phyloP scores from a whole-genome alignment of 2,797 vertebrate species.

The Poeciliopsis infans region DNA sequence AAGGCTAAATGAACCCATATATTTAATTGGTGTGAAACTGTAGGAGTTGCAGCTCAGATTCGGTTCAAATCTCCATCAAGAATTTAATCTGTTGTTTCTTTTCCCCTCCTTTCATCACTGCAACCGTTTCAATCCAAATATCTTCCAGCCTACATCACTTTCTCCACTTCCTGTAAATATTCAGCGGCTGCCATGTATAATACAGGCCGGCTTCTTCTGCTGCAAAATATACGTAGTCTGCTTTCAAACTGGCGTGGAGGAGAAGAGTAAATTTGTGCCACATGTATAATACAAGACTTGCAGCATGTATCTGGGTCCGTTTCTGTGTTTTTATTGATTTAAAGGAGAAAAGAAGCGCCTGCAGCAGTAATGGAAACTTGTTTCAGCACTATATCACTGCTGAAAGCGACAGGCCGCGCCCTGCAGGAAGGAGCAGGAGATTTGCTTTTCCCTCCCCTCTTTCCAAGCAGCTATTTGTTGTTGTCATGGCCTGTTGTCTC shows the following conservation, averaged over 20 bases:
- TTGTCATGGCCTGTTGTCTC: conserved; percentile 8
- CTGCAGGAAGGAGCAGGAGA: conserved; percentile 37
- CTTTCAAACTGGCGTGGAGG: conserved; percentile 1
- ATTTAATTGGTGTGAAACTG: conserved; percentile 30
- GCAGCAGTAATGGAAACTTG: conserved; percentile 55
- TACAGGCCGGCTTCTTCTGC: conserved; percentile 28
- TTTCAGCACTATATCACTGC: conserved; percentile 42
- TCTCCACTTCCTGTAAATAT: conserved; percentile 44
- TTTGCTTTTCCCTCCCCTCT: conserved; percentile 39
- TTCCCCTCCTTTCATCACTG: conserved; percentile 31
- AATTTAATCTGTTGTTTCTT: conserved; percentile 25
- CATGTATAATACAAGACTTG: conserved; percentile 41
- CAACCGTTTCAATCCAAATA: conserved; percentile 48
- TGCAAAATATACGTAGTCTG: conserved; percentile 37
- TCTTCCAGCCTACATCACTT: conserved; percentile 31
- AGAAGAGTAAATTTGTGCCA: conserved; percentile 34
- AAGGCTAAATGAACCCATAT: conserved; percentile 6
- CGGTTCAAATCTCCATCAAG: conserved; percentile 22
- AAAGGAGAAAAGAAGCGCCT: conserved; percentile 35
- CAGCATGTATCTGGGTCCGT: conserved; percentile 22
- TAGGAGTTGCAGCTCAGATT: conserved; percentile 18
- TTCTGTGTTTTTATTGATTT: conserved; percentile 56
- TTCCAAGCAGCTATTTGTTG: conserved; percentile 30
- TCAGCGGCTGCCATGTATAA: conserved; percentile 20
- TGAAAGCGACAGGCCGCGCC: conserved; percentile 38